Evolutionary conservation across 2,888 invertebrate species (phyloP).

Genomic region (Acanthococcus lagerstroemiae): DNA sequence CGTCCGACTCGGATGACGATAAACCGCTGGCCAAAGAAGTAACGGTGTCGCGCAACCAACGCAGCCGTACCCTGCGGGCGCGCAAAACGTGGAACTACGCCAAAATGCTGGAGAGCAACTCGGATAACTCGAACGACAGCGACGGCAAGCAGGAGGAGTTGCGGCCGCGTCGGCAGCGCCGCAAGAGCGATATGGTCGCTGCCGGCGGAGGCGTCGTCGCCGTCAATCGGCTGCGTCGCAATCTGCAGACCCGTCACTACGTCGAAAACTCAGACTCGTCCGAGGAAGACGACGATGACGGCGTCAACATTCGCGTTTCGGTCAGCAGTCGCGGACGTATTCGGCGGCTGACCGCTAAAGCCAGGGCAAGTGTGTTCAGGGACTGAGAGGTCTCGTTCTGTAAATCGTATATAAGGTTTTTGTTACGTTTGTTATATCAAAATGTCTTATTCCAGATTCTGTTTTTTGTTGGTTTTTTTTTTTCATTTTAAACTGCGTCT

Average conservation of each 20-base stretch:
- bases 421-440: too few relatives aligned
- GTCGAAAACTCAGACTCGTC: slow-evolving; percentile 27
- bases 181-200: neutral
- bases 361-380: slow-evolving; percentile 48
- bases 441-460: too few relatives aligned
- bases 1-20: neutral
- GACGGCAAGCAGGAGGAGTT: neutral
- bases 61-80: slow-evolving; percentile 28
- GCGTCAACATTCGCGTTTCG: slow-evolving; percentile 42
- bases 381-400: too few relatives aligned
- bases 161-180: slow-evolving; percentile 1
- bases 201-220: neutral
- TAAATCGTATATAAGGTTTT: too few relatives aligned
- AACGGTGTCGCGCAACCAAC: neutral
- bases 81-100: slow-evolving; percentile 34
- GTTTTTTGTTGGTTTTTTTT: too few relatives aligned
- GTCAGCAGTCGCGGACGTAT: slow-evolving; percentile 75
- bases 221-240: slow-evolving; percentile 21
- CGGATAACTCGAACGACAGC: slow-evolving; percentile 27
- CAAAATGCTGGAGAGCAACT: slow-evolving; percentile 33
- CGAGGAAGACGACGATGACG: slow-evolving; percentile 36
- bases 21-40: neutral
- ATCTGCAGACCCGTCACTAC: slow-evolving; percentile 33
- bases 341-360: slow-evolving; percentile 69
- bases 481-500: too few relatives aligned